Base-by-base conservation (phyloP, 2,797 vertebrate species). In the Eulemur coronatus region DNA sequence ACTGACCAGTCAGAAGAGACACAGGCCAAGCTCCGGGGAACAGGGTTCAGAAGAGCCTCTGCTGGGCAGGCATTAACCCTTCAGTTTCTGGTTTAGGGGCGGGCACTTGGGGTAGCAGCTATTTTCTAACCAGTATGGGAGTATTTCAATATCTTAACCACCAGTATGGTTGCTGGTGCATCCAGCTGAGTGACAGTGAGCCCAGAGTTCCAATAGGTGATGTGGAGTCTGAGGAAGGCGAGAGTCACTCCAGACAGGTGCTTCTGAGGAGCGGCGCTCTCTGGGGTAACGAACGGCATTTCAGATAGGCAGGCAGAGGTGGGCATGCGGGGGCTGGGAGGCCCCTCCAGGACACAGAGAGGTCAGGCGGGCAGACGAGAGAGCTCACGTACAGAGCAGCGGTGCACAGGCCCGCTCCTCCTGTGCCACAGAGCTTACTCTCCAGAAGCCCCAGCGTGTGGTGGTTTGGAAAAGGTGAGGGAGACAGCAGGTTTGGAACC, bases 231-330 rank as follows among this genome's bases (percentile, higher is more conserved):
- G 67, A 59, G 52, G 50, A 48, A 33, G 14, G 43, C 2, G 52
- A 48, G 7, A 13, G 17, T 38, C 14, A 67, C 57, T 59, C 43
- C 38, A 17, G 38, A 63, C 55, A n/a, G 87, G 86, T 0, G 6
- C 9, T 59, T 76, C 63, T 26, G 70, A 78, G 43, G 28, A 50
- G 4, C 50, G 35, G 43, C 22, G 35, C 26, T 65, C 6, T 24
- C 78, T 2, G 10, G 41, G 14, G 59, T 10, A 15, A 73, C 69
- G 30, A 73, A 18, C 1, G 35, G 20, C 30, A 52, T 7, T 30
- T 20, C 26, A 33, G 46, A 85, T 0, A 14, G 57, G 15, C 0
- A 18, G 41, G 12, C 4, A 0, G 0, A 28, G 9, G 4, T 2
- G 33, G 20, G 30, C 35, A 22, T 1, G 3, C 65, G 46, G 52